phyloP scores from a whole-genome alignment of 2,888 invertebrate species.

The Protophormia terraenovae region DNA sequence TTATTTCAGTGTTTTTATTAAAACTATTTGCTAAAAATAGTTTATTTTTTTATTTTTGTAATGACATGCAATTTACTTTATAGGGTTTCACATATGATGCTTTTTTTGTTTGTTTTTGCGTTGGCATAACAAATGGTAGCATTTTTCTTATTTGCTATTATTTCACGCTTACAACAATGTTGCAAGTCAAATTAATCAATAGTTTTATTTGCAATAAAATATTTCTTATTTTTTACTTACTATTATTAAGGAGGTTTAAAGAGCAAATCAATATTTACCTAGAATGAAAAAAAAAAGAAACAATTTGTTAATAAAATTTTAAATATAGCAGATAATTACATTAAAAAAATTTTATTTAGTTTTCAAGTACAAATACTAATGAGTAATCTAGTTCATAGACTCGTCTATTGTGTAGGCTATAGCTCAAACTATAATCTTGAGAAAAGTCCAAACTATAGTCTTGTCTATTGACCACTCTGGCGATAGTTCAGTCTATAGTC shows the following conservation, averaged over 20 bases:
- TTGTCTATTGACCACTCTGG: too few species aligned
- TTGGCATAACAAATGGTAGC: too few species aligned
- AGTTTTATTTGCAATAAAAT: not conserved
- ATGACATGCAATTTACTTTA: constrained; percentile 34
- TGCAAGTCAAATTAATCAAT: not conserved
- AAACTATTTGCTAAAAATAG: constrained; percentile 46
- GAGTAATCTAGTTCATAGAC: too few species aligned
- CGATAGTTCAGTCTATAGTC: too few species aligned
- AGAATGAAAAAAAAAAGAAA: not conserved
- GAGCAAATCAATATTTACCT: not conserved
- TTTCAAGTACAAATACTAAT: too few species aligned
- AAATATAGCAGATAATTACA: too few species aligned
- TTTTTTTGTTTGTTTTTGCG: too few species aligned
- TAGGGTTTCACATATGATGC: constrained; percentile 23
- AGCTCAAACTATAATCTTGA: too few species aligned
- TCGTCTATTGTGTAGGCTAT: too few species aligned
- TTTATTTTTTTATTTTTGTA: constrained; percentile 10
- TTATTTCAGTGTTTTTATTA: constrained; percentile 26
- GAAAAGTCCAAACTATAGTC: too few species aligned
- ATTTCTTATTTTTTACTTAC: not conserved
- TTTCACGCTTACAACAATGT: not conserved
- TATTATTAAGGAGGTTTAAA: not conserved
- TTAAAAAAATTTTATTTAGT: too few species aligned
- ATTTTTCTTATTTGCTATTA: not conserved
- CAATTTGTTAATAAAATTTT: not conserved